phyloP scores from a whole-genome alignment of 1,140 invertebrate species.

The Ephestia elutella region DNA sequence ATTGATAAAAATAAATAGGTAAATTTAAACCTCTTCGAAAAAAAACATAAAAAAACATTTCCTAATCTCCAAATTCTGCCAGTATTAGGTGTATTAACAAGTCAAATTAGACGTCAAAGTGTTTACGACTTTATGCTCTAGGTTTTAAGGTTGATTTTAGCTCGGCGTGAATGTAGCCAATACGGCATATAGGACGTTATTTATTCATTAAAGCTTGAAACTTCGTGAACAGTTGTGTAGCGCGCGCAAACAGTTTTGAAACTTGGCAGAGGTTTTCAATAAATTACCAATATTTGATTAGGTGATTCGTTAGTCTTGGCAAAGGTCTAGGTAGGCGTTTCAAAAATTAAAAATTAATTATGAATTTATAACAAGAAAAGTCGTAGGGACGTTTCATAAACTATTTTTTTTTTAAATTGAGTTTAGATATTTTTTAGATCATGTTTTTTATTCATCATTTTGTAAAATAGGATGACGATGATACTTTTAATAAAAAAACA shows the following conservation, averaged over 20 bases:
- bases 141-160: constrained; percentile 15
- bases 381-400: no score
- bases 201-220: constrained; percentile 22
- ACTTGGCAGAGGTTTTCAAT: constrained; percentile 21
- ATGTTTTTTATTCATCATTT: no score
- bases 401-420: no score
- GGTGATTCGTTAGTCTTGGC: no score
- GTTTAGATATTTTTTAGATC: no score
- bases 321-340: no score
- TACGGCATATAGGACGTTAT: constrained; percentile 10
- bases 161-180: constrained; percentile 8
- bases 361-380: no score
- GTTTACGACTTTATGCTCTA: constrained; percentile 16
- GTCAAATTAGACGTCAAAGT: constrained; percentile 25
- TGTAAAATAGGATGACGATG: no score
- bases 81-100: constrained; percentile 44
- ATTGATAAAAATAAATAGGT: constrained; percentile 8
- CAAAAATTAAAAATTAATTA: no score
- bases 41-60: constrained; percentile 33
- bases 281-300: no score
- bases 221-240: constrained; percentile 47
- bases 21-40: constrained; percentile 11
- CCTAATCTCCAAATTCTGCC: constrained; percentile 54
- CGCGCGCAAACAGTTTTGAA: constrained; percentile 33
- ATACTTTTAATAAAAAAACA: no score